These are phyloP conservation scores for Porites cylindrica DNA, from an alignment of 92 coral and sea anemone genomes.

Conservation along the genomic window DNA sequence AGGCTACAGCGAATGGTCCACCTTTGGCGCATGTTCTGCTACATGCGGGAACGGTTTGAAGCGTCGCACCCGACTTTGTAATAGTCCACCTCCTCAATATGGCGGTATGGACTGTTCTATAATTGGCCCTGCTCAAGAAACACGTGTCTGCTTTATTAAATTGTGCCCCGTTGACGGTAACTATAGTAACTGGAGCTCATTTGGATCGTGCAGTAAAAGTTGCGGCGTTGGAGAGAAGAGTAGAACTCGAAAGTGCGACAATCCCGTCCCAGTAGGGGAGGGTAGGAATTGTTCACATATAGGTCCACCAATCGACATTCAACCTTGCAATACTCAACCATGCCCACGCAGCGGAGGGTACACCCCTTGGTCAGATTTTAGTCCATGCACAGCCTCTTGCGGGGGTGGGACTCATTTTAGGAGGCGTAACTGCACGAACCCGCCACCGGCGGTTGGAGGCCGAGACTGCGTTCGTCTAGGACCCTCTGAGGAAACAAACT, in stretches of 20 bases:
- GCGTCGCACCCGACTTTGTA: slow-evolving; percentile 69
- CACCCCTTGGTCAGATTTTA: slow-evolving; percentile 74
- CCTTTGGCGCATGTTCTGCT: slow-evolving; percentile 72
- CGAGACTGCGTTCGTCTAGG: slow-evolving; percentile 75
- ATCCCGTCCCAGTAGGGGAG: slow-evolving; percentile 71
- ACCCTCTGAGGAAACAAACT: slow-evolving; percentile 37
- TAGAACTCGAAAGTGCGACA: slow-evolving; percentile 75
- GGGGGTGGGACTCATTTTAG: slow-evolving; percentile 72
- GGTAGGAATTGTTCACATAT: slow-evolving; percentile 69
- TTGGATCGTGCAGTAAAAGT: slow-evolving; percentile 58
- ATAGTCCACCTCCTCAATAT: slow-evolving; percentile 73
- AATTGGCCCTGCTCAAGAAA: slow-evolving; percentile 54
- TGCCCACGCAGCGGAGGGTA: slow-evolving; percentile 89
- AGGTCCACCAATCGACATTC: slow-evolving; percentile 60
- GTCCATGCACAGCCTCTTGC: slow-evolving; percentile 81
- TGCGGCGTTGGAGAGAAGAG: slow-evolving; percentile 67
- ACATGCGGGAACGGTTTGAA: slow-evolving; percentile 73
- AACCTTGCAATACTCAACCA: slow-evolving; percentile 63
- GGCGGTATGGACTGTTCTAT: slow-evolving; percentile 79
- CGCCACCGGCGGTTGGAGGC: slow-evolving; percentile 81
- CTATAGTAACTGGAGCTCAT: slow-evolving; percentile 67
- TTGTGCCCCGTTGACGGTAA: slow-evolving; percentile 83
- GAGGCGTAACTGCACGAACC: slow-evolving; percentile 77
- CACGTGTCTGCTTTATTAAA: slow-evolving; percentile 55
- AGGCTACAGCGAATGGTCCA: slow-evolving; percentile 74